phyloP scores from a whole-genome alignment of 2,888 invertebrate genomes.

The Orchesellides sinensis region DNA sequence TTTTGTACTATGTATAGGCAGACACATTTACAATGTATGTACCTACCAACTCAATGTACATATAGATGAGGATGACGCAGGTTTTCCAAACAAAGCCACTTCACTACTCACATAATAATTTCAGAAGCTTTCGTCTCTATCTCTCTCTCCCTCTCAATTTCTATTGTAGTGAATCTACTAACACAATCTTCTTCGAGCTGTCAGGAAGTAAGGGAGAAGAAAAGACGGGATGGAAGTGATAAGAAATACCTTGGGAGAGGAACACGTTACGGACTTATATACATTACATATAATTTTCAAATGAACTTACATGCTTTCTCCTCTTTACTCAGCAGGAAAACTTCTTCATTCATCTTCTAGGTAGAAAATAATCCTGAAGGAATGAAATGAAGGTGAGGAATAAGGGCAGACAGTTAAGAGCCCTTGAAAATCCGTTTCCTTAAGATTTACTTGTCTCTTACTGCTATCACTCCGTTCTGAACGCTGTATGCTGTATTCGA shows the following conservation, averaged over 20 bases:
- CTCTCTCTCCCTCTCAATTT: background rate
- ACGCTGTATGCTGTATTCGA: background rate
- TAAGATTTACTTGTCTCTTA: constrained; percentile 2
- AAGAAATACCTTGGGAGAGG: background rate
- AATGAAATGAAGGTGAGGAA: constrained; percentile 9
- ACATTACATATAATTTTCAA: background rate
- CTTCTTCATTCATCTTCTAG: background rate
- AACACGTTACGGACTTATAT: background rate
- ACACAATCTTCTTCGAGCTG: background rate
- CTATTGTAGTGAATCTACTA: background rate
- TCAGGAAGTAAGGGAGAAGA: constrained; percentile 1
- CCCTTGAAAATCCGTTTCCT: constrained; percentile 14
- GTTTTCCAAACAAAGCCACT: background rate
- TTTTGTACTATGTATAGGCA: too few relatives aligned
- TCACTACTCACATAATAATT: background rate
- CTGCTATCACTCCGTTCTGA: background rate
- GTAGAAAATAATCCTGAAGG: background rate
- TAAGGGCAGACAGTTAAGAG: background rate
- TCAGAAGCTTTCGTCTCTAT: background rate
- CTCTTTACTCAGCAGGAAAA: background rate
- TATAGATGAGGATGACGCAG: background rate
- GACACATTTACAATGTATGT: too few relatives aligned
- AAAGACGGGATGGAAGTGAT: background rate
- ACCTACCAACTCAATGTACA: background rate
- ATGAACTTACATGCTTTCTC: background rate